Conservation (phyloP, 2,797 vertebrate species). For the Labeo calbasu region DNA sequence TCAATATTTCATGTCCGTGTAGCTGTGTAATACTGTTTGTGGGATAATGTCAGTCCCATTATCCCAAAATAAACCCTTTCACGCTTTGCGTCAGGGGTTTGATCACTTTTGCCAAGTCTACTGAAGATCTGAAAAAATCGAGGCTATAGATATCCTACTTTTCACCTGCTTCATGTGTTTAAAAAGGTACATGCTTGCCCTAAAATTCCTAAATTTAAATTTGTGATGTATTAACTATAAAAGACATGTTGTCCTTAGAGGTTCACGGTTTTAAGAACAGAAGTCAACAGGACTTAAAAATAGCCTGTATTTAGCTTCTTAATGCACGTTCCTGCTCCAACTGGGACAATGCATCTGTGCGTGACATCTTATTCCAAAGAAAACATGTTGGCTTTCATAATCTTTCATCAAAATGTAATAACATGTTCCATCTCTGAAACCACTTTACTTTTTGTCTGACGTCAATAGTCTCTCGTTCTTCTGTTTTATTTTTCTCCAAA, state of each 20-base stretch:
- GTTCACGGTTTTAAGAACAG: background rate
- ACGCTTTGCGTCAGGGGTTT: background rate
- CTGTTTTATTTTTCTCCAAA: background rate
- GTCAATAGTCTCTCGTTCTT: background rate
- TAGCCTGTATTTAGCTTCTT: background rate
- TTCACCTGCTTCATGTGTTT: background rate
- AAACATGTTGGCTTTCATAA: background rate
- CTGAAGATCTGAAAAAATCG: background rate
- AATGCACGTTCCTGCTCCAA: background rate
- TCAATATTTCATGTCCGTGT: background rate
- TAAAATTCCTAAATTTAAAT: background rate
- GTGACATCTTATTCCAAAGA: background rate
- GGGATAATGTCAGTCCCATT: conserved; percentile 10
- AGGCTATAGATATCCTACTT: background rate
- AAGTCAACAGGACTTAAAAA: background rate
- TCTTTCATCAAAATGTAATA: conserved; percentile 15
- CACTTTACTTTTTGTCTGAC: background rate
- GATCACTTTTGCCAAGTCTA: background rate
- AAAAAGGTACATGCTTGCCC: too few relatives aligned
- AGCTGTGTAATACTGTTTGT: background rate
- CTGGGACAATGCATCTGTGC: background rate
- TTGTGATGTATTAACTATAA: background rate
- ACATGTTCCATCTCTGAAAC: background rate
- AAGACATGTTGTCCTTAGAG: background rate
- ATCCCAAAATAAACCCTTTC: conserved; percentile 9